A percentile compares a stretch with the other conserved stretches of the same genome.
phyloP scores from a whole-genome alignment of 1,140 invertebrate species.

The Pseudobourletiella spinata region DNA sequence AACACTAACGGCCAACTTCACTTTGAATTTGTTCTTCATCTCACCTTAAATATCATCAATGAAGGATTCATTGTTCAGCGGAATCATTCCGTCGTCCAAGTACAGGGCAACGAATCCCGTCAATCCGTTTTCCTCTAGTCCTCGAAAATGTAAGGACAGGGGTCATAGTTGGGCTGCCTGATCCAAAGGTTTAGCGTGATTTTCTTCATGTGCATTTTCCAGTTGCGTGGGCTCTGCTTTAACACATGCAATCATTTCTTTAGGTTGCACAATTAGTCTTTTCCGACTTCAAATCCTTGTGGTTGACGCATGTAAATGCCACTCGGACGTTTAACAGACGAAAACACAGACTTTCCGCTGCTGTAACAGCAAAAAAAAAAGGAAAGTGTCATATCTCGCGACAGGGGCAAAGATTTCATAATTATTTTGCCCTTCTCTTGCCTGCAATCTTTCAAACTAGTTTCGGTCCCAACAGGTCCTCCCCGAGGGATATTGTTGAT shows the following conservation, averaged over 20 bases:
- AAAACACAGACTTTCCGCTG: constrained; percentile 38
- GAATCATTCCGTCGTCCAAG: constrained; percentile 44
- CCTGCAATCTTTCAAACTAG: constrained; percentile 33
- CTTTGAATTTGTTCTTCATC: constrained; percentile 35
- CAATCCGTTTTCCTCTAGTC: neutral
- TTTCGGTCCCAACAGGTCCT: constrained; percentile 21
- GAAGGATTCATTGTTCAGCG: constrained; percentile 23
- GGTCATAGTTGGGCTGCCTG: constrained; percentile 31
- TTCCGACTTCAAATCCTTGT: constrained; percentile 36
- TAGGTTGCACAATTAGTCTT: constrained; percentile 28
- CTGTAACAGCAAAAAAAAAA: constrained; percentile 40
- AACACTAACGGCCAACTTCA: constrained; percentile 15
- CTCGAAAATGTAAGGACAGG: constrained; percentile 23
- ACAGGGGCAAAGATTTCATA: constrained; percentile 40
- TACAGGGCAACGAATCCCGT: constrained; percentile 40
- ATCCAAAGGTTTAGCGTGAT: constrained; percentile 30
- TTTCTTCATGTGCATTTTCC: constrained; percentile 34
- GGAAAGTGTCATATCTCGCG: constrained; percentile 37
- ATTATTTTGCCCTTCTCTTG: constrained; percentile 37
- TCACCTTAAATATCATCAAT: constrained; percentile 23
- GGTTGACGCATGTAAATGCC: constrained; percentile 42
- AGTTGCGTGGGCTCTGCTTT: constrained; percentile 38
- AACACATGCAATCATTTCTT: constrained; percentile 38
- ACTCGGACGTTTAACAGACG: constrained; percentile 40
- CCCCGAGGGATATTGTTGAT: neutral